A percentile compares a stretch with the other conserved stretches of the same genome.
Conservation (phyloP, 2,797 vertebrate species). For the Leptatherina wallacei region DNA sequence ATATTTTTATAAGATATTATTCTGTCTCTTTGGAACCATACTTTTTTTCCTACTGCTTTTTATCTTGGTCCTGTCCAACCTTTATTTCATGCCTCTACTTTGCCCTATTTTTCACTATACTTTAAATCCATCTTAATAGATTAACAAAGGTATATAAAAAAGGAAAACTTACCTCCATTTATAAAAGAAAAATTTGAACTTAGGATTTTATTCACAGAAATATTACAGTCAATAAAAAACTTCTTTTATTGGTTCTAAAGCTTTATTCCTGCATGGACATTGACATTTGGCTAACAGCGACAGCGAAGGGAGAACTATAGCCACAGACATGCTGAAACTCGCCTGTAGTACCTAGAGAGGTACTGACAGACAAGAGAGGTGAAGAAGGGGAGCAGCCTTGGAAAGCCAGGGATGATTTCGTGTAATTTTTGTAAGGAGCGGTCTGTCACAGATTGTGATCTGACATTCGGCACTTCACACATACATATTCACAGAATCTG, state of each 20-base stretch:
- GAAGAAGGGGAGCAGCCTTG: conserved; percentile 45
- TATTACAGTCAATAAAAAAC: conserved; percentile 7
- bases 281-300: conserved; percentile 58
- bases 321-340: conserved; percentile 61
- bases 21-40: conserved; percentile 4
- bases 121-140: not conserved
- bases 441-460: conserved; percentile 68
- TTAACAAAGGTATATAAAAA: not conserved
- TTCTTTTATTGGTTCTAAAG: conserved; percentile 29
- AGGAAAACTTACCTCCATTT: not conserved
- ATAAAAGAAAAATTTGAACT: not conserved
- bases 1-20: not conserved
- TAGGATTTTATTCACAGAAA: not conserved
- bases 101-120: conserved; percentile 16
- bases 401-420: conserved; percentile 45
- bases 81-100: conserved; percentile 21
- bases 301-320: conserved; percentile 52
- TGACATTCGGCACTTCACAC: conserved; percentile 60
- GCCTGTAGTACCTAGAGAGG: conserved; percentile 58
- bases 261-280: conserved; percentile 52
- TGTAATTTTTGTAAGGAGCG: conserved; percentile 47
- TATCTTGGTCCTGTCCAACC: not conserved
- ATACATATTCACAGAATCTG: conserved; percentile 46
- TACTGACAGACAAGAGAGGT: conserved; percentile 53
- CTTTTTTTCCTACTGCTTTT: not conserved